A percentile compares a stretch with the other conserved stretches of the same genome.
These are phyloP conservation scores for Lasioglossum baleicum DNA, from an alignment of 1,140 invertebrate species.

Conservation along the genomic window DNA sequence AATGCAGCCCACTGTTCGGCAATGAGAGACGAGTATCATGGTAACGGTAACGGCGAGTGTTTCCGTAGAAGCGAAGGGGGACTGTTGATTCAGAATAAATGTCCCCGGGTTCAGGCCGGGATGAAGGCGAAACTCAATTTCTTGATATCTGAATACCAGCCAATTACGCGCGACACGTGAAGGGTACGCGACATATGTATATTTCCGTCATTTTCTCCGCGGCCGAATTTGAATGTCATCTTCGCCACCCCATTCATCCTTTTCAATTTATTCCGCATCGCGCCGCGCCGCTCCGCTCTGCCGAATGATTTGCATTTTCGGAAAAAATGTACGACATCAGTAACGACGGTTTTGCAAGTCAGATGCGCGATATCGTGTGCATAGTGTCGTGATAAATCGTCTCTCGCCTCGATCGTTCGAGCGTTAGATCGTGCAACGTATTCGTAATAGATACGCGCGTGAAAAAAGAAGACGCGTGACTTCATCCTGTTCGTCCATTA, in stretches of 20 bases:
- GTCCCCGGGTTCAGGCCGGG: constrained; percentile 28
- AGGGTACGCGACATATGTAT: constrained; percentile 65
- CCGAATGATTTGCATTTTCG: constrained; percentile 74
- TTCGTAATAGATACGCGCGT: constrained; percentile 46
- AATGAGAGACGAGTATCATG: not conserved
- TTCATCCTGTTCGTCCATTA: not conserved
- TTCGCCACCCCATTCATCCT: constrained; percentile 59
- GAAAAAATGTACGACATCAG: constrained; percentile 57
- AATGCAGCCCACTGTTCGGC: no score
- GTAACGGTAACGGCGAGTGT: not conserved
- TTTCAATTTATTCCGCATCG: constrained; percentile 72
- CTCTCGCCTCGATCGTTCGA: constrained; percentile 49
- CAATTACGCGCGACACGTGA: constrained; percentile 73
- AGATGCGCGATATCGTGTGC: constrained; percentile 38
- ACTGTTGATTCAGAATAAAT: constrained; percentile 36
- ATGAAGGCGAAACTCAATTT: constrained; percentile 73
- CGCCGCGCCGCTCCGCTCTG: constrained; percentile 6
- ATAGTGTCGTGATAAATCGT: constrained; percentile 58
- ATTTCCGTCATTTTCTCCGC: constrained; percentile 73
- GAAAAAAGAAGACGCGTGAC: constrained; percentile 35
- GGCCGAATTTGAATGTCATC: constrained; percentile 75
- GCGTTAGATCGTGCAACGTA: constrained; percentile 60
- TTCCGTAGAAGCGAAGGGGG: not conserved
- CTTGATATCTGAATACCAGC: constrained; percentile 73
- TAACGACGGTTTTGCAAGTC: constrained; percentile 58